phyloP scores from a whole-genome alignment of 2,113 vertebrate species.

The Anguilla rostrata region DNA sequence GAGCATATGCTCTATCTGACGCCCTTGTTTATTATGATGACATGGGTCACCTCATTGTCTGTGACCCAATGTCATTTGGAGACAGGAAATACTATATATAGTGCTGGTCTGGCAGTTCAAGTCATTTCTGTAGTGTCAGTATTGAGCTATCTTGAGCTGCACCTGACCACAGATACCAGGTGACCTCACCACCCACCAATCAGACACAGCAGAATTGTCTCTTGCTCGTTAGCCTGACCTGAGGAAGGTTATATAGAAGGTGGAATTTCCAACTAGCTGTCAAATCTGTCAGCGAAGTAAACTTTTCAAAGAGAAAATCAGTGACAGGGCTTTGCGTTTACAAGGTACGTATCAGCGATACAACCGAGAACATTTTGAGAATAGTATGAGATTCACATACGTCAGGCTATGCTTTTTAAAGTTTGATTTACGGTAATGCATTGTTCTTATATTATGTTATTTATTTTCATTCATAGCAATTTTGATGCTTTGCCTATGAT shows the following conservation, averaged over 20 bases:
- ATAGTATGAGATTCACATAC: not conserved
- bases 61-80: constrained; percentile 9
- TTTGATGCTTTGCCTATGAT: not conserved
- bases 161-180: not conserved
- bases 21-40: not conserved
- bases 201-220: constrained; percentile 1
- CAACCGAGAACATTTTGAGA: not conserved
- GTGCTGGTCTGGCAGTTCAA: constrained; percentile 10
- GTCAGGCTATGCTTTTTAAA: not conserved
- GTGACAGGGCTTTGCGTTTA: not conserved
- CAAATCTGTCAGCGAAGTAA: not conserved
- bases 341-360: not conserved
- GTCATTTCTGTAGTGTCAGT: constrained; percentile 24
- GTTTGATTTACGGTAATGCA: not conserved
- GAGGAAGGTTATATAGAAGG: not conserved
- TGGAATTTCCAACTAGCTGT: not conserved
- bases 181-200: constrained; percentile 8
- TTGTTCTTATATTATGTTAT: no score
- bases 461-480: not conserved
- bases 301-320: not conserved
- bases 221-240: constrained; percentile 1
- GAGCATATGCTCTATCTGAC: not conserved
- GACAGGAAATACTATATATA: not conserved
- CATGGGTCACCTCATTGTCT: not conserved
- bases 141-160: not conserved